These are phyloP conservation scores for Chloebia gouldiae DNA, from an alignment of 2,113 vertebrate genomes.

Conservation along the genomic window DNA sequence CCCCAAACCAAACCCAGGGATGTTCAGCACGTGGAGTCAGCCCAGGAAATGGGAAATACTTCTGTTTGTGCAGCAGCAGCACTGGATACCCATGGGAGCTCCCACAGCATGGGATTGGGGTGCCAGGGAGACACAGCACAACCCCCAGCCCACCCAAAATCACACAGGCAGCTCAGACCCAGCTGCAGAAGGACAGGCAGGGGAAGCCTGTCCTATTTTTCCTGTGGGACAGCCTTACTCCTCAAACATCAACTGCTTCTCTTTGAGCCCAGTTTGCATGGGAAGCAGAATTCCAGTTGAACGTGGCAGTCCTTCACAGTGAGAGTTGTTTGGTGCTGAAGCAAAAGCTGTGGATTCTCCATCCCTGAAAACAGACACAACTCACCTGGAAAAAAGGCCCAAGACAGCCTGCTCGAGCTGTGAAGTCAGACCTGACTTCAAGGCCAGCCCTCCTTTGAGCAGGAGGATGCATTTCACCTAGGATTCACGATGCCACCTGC, in stretches of 20 bases:
- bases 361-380: not conserved
- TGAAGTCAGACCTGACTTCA: not conserved
- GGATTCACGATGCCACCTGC: not conserved
- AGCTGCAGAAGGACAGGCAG: not conserved
- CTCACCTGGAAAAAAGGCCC: not conserved
- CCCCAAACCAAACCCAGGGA: not conserved
- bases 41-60: not conserved
- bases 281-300: not conserved
- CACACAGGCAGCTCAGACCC: not conserved
- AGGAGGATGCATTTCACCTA: not conserved
- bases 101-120: not conserved
- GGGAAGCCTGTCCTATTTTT: not conserved
- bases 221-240: accelerated
- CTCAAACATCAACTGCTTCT: not conserved
- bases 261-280: accelerated
- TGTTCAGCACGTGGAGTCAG: not conserved
- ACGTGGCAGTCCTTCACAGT: accelerated
- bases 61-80: not conserved
- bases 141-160: not conserved
- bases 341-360: not conserved
- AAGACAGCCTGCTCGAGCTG: not conserved
- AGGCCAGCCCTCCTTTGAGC: not conserved
- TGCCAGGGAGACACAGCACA: accelerated
- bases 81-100: accelerated
- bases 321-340: not conserved